Conservation (phyloP, 2,797 vertebrate genomes). For the Gouania willdenowi region DNA sequence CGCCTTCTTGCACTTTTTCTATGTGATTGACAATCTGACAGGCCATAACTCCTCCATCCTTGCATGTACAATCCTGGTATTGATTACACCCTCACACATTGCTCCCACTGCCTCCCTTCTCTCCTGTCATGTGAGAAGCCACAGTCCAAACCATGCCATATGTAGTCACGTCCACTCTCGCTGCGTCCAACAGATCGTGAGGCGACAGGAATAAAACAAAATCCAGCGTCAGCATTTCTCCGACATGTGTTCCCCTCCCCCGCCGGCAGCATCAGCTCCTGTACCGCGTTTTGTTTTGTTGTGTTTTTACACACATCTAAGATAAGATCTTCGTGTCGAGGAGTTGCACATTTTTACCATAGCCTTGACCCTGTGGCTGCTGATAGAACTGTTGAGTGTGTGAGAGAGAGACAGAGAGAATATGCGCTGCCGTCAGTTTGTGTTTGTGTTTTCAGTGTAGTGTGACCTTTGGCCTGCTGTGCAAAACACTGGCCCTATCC, state of each 20-base stretch:
- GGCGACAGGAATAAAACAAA: slow-evolving; percentile 26
- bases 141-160: slow-evolving; percentile 55
- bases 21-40: slow-evolving; percentile 43
- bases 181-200: slow-evolving; percentile 12
- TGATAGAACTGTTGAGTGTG: slow-evolving; percentile 7
- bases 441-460: background rate
- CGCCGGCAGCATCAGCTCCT: slow-evolving; percentile 21
- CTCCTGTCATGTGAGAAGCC: slow-evolving; percentile 45
- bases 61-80: slow-evolving; percentile 46
- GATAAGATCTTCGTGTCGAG: background rate
- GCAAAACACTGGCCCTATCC: background rate
- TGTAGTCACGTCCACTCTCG: slow-evolving; percentile 55
- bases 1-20: background rate
- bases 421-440: slow-evolving; percentile 1
- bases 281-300: slow-evolving; percentile 18
- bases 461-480: slow-evolving; percentile 13
- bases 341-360: background rate
- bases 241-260: slow-evolving; percentile 37
- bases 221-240: slow-evolving; percentile 47
- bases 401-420: background rate
- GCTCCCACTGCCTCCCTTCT: slow-evolving; percentile 23
- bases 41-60: slow-evolving; percentile 19
- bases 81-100: slow-evolving; percentile 58
- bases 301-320: background rate
- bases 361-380: background rate